Base-by-base conservation (phyloP, 2,888 invertebrate genomes). In the Saturnia japonica region DNA sequence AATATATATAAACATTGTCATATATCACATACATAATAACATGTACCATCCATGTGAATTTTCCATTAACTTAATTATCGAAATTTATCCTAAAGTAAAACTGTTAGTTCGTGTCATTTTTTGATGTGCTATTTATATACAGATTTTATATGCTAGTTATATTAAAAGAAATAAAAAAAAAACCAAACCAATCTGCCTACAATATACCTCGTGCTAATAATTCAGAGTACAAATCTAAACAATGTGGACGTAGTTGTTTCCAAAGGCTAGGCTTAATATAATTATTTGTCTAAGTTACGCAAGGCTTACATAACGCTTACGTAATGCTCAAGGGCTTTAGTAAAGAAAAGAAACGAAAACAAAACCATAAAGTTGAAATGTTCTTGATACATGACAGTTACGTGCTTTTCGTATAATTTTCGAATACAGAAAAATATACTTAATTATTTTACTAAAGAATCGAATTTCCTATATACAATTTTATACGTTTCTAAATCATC, bases 311-410 rank as follows among this genome's bases (percentile, higher is more conserved):
- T 3, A 54, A 19, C 25, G 57, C 57, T 57, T 57, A 57, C 57
- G 19, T 4, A 54, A 19, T 43, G 19, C 43, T 68, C 28, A 25
- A 22, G 25, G 51, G 14, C 12, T 25, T 70, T 64, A 51, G 34
- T 28, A 57, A 67, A 67, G 54, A 40, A 43, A 47, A 67, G 68
- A 72, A 69, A 70, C 72, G 72, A 71, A 80, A 80, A 81, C 78
- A 81, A 80, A 72, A 72, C 77, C 69, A 81, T 80, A 80, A 80
- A 76, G 75, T 57, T 72, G 54, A 76, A 78, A 43, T 25, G 68
- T 43, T n/a, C 43, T 25, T 69, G 25, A 28, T 60, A 12, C 28
- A 60, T 42, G 60, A 19, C 19, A 43, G 3, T 57, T 57, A 25
- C 9, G 12, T 25, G 25, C 25, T 11, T 25, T 57, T 57, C 25